phyloP scores from a whole-genome alignment of 1,140 invertebrate genomes.

The roundworm (Caenorhabditis elegans) region WBcel235 BX284602.5:15085001-15085500 shows the following conservation, averaged over 20 bases:
- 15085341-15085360: no score
- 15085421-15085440: no score
- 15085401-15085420: no score
- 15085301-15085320: slow-evolving; percentile 45
- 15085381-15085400: no score
- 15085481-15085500: no score
- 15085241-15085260: slow-evolving; percentile 20
- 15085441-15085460: no score
- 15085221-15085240: slow-evolving; percentile 26
- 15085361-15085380: no score
- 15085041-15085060: slow-evolving; percentile 40
- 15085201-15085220: not conserved
- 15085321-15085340: no score
- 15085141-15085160: slow-evolving; percentile 28
- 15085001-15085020: slow-evolving; percentile 26
- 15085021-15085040: slow-evolving; percentile 40
- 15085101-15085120: not conserved
- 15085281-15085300: not conserved
- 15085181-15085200: slow-evolving; percentile 16
- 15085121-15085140: slow-evolving; percentile 39
- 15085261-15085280: slow-evolving; percentile 10
- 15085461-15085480: no score
- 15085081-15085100: no score
- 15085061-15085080: no score
- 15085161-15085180: slow-evolving; percentile 24